Evolutionary conservation across 2,888 invertebrate genomes (phyloP).

Genomic region (Cheilosia variabilis): DNA sequence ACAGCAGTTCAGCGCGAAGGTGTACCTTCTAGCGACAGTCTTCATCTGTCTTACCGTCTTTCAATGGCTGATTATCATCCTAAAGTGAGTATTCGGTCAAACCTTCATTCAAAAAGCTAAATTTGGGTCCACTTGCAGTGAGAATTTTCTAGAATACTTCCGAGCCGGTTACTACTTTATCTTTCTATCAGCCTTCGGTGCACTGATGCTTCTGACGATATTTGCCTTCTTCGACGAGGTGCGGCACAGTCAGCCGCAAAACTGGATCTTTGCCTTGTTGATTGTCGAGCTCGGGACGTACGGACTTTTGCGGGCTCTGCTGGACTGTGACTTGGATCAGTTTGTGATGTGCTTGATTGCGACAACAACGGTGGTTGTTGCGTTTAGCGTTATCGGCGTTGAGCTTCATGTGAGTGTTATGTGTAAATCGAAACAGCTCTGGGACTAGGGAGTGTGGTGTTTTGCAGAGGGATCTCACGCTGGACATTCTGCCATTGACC

Average conservation of each 20-base stretch:
- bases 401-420: slow-evolving; percentile 16
- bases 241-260: slow-evolving; percentile 27
- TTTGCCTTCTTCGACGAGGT: slow-evolving; percentile 16
- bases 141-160: not conserved
- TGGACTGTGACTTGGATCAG: not conserved
- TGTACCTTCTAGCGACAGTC: slow-evolving; percentile 17
- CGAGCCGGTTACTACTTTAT: not conserved
- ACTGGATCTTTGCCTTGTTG: slow-evolving; percentile 25
- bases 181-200: not conserved
- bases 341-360: not conserved
- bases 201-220: slow-evolving; percentile 17
- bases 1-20: slow-evolving; percentile 2
- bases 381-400: slow-evolving; percentile 11
- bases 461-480: slow-evolving; percentile 19
- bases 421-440: not conserved
- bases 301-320: slow-evolving; percentile 2
- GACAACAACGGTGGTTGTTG: not conserved
- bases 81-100: slow-evolving; percentile 21
- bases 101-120: not conserved
- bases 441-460: not conserved
- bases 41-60: slow-evolving; percentile 2
- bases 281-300: slow-evolving; percentile 37
- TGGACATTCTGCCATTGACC: not conserved
- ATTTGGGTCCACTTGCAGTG: slow-evolving; percentile 11
- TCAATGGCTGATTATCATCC: slow-evolving; percentile 41